Evolutionary conservation across 2,888 invertebrate species (phyloP).

Genomic region (Reticulitermes lucifugus): DNA sequence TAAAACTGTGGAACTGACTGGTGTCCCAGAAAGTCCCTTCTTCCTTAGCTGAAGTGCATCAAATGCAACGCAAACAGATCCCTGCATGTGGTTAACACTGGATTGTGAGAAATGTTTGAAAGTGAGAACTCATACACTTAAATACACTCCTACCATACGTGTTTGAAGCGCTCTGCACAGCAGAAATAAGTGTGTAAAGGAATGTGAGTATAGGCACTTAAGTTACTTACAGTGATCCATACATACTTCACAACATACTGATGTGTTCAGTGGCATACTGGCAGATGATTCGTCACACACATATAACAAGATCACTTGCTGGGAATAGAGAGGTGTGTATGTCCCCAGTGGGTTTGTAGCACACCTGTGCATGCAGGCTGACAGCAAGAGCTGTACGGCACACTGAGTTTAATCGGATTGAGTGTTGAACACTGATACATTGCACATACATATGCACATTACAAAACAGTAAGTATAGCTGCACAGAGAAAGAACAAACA

Average conservation of each 20-base stretch:
- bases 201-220: not conserved
- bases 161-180: not conserved
- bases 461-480: constrained; percentile 52
- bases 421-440: constrained; percentile 48
- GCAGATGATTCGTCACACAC: not conserved
- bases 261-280: not conserved
- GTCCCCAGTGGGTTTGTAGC: constrained; percentile 26
- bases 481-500: constrained; percentile 49
- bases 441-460: constrained; percentile 50
- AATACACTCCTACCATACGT: not conserved
- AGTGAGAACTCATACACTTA: not conserved
- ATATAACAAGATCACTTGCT: constrained; percentile 34
- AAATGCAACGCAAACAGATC: not conserved
- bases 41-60: not conserved
- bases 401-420: constrained; percentile 33
- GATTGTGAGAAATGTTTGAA: not conserved
- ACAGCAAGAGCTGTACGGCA: constrained; percentile 12
- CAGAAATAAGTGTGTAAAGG: not conserved
- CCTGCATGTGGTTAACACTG: not conserved
- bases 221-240: not conserved
- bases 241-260: no score
- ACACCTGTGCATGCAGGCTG: constrained; percentile 37
- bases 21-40: not conserved
- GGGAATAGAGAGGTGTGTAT: constrained; percentile 32
- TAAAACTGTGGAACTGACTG: not conserved